Evolutionary conservation across 2,888 invertebrate genomes (phyloP).

Genomic region (Alloplasta piceator): DNA sequence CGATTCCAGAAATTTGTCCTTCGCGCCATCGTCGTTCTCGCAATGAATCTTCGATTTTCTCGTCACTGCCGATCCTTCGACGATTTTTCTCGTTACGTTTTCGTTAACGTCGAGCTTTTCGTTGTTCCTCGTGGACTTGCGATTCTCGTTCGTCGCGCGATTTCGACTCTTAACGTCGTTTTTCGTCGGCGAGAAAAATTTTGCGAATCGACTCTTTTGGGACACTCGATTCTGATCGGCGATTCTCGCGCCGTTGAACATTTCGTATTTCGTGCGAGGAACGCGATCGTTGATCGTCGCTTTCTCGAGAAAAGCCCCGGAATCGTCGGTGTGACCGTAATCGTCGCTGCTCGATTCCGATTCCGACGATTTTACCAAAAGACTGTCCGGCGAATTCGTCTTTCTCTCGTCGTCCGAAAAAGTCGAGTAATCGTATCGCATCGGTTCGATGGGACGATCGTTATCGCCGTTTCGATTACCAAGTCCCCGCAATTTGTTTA

Average conservation of each 20-base stretch:
- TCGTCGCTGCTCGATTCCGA: slow-evolving; percentile 82
- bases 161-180: slow-evolving; percentile 35
- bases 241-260: slow-evolving; percentile 58
- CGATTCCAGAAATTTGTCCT: slow-evolving; percentile 50
- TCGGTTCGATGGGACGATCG: slow-evolving; percentile 25
- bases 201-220: slow-evolving; percentile 77
- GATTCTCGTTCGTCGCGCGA: slow-evolving; percentile 75
- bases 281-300: slow-evolving; percentile 79
- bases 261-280: slow-evolving; percentile 68
- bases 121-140: slow-evolving; percentile 76
- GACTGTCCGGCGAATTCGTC: slow-evolving; percentile 82
- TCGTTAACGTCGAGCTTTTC: slow-evolving; percentile 80
- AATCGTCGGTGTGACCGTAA: slow-evolving; percentile 85
- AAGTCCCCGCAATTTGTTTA: slow-evolving; percentile 60
- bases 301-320: slow-evolving; percentile 82
- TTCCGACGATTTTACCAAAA: slow-evolving; percentile 82
- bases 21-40: slow-evolving; percentile 34
- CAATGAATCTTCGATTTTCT: slow-evolving; percentile 50
- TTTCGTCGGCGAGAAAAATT: slow-evolving; percentile 74
- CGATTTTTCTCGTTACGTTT: slow-evolving; percentile 74
- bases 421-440: slow-evolving; percentile 62
- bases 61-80: slow-evolving; percentile 57
- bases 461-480: slow-evolving; percentile 46
- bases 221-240: slow-evolving; percentile 62
- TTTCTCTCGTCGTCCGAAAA: slow-evolving; percentile 82